Evolutionary conservation across 2,888 invertebrate genomes (phyloP).

Genomic region (Metellina segmentata): DNA sequence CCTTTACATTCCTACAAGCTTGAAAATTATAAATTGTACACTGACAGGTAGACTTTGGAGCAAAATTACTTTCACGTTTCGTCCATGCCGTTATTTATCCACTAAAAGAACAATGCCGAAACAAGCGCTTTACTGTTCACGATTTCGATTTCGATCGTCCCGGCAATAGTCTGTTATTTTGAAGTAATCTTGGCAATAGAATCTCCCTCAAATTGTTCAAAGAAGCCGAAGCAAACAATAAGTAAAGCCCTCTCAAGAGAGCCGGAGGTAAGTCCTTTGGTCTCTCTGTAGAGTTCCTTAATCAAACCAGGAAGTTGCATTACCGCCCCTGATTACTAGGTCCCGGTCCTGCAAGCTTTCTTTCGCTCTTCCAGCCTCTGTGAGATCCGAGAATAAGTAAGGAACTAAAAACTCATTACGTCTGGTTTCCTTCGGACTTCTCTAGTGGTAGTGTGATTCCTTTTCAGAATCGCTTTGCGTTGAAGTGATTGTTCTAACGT

Average conservation of each 20-base stretch:
- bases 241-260: slow-evolving; percentile 13
- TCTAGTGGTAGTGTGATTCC: not conserved
- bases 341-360: slow-evolving; percentile 21
- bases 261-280: slow-evolving; percentile 35
- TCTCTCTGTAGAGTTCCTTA: slow-evolving; percentile 37
- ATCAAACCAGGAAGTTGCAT: slow-evolving; percentile 58
- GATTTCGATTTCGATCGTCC: slow-evolving; percentile 21
- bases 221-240: slow-evolving; percentile 24
- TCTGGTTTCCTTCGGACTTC: slow-evolving; percentile 15
- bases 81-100: not conserved
- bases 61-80: no score
- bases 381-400: slow-evolving; percentile 44
- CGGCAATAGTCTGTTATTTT: slow-evolving; percentile 35
- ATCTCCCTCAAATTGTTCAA: slow-evolving; percentile 56
- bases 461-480: slow-evolving; percentile 1
- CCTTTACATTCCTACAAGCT: no score
- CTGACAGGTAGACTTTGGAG: no score
- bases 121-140: not conserved
- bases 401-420: slow-evolving; percentile 57
- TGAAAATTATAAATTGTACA: no score
- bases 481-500: no score
- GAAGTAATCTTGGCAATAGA: slow-evolving; percentile 43
- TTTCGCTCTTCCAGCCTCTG: not conserved
- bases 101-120: not conserved
- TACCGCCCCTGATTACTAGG: slow-evolving; percentile 42